Conservation (phyloP, 1,140 invertebrate genomes). For the Acromyrmex charruanus region DNA sequence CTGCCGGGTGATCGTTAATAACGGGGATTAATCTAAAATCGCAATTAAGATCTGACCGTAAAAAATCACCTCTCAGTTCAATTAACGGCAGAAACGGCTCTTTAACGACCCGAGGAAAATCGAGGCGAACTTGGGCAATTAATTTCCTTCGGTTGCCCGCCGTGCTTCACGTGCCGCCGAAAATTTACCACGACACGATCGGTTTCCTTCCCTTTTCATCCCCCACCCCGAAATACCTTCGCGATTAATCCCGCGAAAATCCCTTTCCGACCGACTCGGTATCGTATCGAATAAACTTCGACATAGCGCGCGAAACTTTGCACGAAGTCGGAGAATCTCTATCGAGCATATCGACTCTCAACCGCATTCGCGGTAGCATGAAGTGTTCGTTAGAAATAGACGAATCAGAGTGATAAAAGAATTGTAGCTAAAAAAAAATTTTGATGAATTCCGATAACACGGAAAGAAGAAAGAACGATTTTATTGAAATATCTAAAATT, state of each 20-base stretch:
- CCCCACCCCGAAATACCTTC: slow-evolving; percentile 40
- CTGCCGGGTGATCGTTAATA: slow-evolving; percentile 49
- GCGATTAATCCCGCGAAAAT: slow-evolving; percentile 65
- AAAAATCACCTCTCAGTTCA: slow-evolving; percentile 58
- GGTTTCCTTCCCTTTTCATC: background rate
- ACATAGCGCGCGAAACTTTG: slow-evolving; percentile 46
- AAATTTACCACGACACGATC: slow-evolving; percentile 66
- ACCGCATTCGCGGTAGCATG: background rate
- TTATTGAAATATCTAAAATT: too few relatives aligned
- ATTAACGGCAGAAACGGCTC: slow-evolving; percentile 62
- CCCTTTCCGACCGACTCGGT: slow-evolving; percentile 32
- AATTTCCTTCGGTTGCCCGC: slow-evolving; percentile 63
- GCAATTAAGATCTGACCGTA: slow-evolving; percentile 62
- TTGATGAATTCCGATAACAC: background rate
- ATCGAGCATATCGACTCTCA: background rate
- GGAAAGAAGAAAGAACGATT: too few relatives aligned
- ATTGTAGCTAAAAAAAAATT: background rate
- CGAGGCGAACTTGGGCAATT: slow-evolving; percentile 69
- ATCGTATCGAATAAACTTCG: slow-evolving; percentile 69
- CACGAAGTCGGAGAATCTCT: slow-evolving; percentile 17
- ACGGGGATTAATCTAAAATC: slow-evolving; percentile 67
- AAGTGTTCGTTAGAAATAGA: background rate
- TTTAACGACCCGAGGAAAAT: slow-evolving; percentile 62
- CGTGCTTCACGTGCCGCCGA: slow-evolving; percentile 64
- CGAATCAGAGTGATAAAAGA: slow-evolving; percentile 8